A percentile compares a stretch with the other conserved stretches of the same genome.
Evolutionary conservation across 2,113 vertebrate species (phyloP).

Genomic region (Pterocles gutturalis): DNA sequence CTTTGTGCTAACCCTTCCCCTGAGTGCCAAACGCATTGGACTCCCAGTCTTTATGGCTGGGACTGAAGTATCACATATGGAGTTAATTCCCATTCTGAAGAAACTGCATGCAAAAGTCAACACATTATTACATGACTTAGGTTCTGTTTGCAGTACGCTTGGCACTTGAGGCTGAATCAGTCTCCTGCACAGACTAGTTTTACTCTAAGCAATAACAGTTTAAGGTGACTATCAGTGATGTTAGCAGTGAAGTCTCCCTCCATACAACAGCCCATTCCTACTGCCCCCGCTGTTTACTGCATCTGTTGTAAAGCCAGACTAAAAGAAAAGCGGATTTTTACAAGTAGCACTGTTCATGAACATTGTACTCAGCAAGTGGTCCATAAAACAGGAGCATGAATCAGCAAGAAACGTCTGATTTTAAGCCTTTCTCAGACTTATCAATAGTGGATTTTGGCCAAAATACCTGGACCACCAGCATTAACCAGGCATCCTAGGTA

Average conservation of each 20-base stretch:
- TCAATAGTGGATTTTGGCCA: neutral
- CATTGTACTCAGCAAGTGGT: neutral
- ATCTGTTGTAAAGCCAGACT: conserved; percentile 45
- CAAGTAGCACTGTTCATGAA: conserved; percentile 26
- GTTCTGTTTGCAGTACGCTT: conserved; percentile 33
- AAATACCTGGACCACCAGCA: neutral
- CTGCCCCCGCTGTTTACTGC: neutral
- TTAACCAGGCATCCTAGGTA: neutral
- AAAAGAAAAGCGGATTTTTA: conserved; percentile 15
- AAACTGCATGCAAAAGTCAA: conserved; percentile 61
- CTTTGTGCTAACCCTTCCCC: neutral
- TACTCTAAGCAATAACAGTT: conserved; percentile 30
- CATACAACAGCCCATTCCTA: neutral
- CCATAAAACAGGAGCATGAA: neutral
- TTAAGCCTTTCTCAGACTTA: conserved; percentile 32
- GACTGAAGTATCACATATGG: neutral
- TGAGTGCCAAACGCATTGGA: neutral
- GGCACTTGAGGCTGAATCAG: conserved; percentile 19
- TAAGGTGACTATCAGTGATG: conserved; percentile 28
- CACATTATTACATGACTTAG: conserved; percentile 26
- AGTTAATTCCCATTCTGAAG: conserved; percentile 25
- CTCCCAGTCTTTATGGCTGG: neutral
- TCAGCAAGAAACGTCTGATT: conserved; percentile 50
- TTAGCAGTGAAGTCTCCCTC: conserved; percentile 22
- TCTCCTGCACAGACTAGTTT: neutral